Evolutionary conservation across 1,140 invertebrate genomes (phyloP), one percentile per base, ranked within the genome.

Genomic region (Drosophila nigrodunni): DNA sequence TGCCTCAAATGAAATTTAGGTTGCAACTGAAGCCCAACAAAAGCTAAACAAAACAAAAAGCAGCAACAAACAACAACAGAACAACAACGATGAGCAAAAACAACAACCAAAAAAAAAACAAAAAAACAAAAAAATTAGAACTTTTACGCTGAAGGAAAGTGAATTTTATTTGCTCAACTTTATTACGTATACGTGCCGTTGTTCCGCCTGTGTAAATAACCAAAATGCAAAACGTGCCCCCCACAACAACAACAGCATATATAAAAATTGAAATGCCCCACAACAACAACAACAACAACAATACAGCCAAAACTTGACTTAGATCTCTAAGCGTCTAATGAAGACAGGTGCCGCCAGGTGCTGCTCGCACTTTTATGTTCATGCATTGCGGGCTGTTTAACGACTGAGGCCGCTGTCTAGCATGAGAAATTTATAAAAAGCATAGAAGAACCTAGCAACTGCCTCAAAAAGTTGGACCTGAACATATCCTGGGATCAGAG

Each of bases 91-190:
- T 11, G 52, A 57, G 4, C 46, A 68, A 58, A 18, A 50, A 21
- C 41, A 50, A 59, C 47, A 34, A 15, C 8, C 50, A 41, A 54
- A 41, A 69, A 77, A 15, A 15, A 15, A 69, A 77, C 0, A 15
- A 15, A 15, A 15, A 15, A 15, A 15, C 15, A 15, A 87, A 57
- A 87, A 83, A 89, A 89, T 89, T 88, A 83, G 85, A 89, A 89
- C 85, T 89, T 88, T 89, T 89, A 68, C 62, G 78, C 75, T 59
- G 68, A 89, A 90, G 65, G 86, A 90, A 89, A 89, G 85, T 89
- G 85, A 85, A 89, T 89, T 89, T 89, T 90, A 90, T 89, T 90
- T 89, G 85, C 83, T 90, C 74, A 89, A 89, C 81, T 89, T 89
- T 89, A 90, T 89, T 90, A 89, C 85, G 81, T 81, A 89, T 89